phyloP scores from a whole-genome alignment of 2,113 vertebrate genomes.

The Dicrurus megarhynchus region DNA sequence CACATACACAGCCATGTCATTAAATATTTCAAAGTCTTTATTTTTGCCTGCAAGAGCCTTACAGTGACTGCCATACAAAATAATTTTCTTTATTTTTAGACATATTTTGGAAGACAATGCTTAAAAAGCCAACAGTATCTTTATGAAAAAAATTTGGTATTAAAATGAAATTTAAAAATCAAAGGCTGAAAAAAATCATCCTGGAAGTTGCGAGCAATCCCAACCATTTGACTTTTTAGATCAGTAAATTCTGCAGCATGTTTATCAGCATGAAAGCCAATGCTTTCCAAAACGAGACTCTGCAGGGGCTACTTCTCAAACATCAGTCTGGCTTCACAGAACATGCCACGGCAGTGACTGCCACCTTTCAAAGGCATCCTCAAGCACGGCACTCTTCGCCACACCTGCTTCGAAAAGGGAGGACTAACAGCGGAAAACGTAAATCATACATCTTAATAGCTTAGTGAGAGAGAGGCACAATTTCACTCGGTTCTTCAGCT shows the following conservation, averaged over 20 bases:
- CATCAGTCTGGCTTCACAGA: background rate
- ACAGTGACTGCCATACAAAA: background rate
- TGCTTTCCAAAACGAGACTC: background rate
- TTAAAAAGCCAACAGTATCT: background rate
- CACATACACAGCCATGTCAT: background rate
- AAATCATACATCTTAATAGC: background rate
- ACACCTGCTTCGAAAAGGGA: background rate
- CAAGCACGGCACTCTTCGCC: background rate
- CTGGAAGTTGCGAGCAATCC: background rate
- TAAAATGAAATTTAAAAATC: background rate
- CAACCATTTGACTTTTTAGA: background rate
- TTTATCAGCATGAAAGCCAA: fast-evolving
- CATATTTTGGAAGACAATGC: background rate
- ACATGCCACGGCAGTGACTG: fast-evolving
- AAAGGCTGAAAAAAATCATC: background rate
- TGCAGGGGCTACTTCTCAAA: background rate
- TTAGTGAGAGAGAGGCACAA: background rate
- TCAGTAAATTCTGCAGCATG: background rate
- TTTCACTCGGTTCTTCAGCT: background rate
- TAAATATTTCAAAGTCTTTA: background rate
- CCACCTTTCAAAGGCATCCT: fast-evolving
- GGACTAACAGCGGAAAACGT: fast-evolving
- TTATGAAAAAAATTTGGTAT: background rate
- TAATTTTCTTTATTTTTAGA: background rate
- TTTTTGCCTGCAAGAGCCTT: background rate